Conservation (phyloP, 2,113 vertebrate genomes). For the Lichenostomus cassidix region DNA sequence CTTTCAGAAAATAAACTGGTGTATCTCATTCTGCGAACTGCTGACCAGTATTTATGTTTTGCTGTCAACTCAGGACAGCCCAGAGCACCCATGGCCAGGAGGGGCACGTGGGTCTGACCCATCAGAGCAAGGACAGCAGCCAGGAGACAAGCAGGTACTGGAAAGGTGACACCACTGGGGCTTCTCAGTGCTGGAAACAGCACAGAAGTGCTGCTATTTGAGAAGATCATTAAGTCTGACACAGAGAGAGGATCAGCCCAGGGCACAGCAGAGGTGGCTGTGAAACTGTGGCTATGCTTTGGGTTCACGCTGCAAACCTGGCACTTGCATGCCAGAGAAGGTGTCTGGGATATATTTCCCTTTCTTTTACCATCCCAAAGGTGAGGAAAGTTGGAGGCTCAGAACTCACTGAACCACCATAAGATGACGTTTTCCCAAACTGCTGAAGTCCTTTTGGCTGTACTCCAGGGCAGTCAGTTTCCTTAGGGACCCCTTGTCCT, state of each 20-base stretch:
- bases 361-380: background rate
- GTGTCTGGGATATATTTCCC: background rate
- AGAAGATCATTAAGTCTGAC: background rate
- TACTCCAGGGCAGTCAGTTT: background rate
- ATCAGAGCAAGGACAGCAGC: background rate
- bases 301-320: background rate
- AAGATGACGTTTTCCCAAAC: background rate
- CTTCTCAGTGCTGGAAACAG: background rate
- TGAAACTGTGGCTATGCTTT: background rate
- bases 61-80: background rate
- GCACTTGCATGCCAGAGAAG: background rate
- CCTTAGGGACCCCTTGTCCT: background rate
- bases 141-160: background rate
- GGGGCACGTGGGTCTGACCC: background rate
- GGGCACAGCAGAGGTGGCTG: background rate
- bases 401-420: background rate
- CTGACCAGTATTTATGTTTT: background rate
- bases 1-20: background rate
- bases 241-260: background rate
- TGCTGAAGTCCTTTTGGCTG: background rate
- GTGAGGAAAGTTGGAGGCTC: background rate
- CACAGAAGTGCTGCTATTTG: background rate
- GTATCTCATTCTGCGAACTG: background rate
- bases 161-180: slow-evolving; percentile 4
- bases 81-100: background rate